A percentile compares a stretch with the other conserved stretches of the same genome.
Conservation (phyloP, 2,113 vertebrate species). For the Odontophorus gujanensis region DNA sequence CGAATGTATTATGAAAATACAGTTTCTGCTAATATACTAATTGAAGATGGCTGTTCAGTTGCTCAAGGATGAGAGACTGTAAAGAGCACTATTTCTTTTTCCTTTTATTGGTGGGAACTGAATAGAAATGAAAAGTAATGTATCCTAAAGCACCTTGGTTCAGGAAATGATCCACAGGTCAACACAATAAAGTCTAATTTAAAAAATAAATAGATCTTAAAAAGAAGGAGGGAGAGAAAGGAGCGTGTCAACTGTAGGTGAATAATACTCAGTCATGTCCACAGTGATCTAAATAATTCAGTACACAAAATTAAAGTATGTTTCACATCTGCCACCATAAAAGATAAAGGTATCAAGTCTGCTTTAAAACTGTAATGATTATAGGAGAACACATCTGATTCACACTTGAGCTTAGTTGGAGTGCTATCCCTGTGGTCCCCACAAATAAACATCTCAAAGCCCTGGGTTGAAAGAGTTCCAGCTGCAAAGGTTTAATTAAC, state of each 20-base stretch:
- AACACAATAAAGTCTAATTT: neutral
- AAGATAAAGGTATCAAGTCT: slow-evolving; percentile 18
- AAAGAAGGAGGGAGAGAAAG: neutral
- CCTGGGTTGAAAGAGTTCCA: slow-evolving; percentile 16
- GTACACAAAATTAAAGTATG: slow-evolving; percentile 40
- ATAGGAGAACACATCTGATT: slow-evolving; percentile 18
- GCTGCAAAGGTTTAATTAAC: slow-evolving; percentile 19
- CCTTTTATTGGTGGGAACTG: neutral
- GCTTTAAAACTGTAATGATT: slow-evolving; percentile 37
- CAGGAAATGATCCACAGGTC: neutral
- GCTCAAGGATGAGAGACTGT: neutral
- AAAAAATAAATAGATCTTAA: neutral
- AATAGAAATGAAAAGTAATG: neutral
- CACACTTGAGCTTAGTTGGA: neutral
- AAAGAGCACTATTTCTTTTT: neutral
- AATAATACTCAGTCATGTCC: slow-evolving; percentile 3
- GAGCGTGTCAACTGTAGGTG: neutral
- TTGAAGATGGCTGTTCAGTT: neutral
- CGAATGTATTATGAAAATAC: neutral
- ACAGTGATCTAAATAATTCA: slow-evolving; percentile 52
- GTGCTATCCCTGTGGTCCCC: neutral
- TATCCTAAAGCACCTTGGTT: neutral
- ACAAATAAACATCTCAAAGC: slow-evolving; percentile 1
- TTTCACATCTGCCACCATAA: slow-evolving; percentile 51
- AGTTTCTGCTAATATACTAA: neutral